phyloP scores from a whole-genome alignment of 2,888 invertebrate species.

The Spodoptera littoralis region DNA sequence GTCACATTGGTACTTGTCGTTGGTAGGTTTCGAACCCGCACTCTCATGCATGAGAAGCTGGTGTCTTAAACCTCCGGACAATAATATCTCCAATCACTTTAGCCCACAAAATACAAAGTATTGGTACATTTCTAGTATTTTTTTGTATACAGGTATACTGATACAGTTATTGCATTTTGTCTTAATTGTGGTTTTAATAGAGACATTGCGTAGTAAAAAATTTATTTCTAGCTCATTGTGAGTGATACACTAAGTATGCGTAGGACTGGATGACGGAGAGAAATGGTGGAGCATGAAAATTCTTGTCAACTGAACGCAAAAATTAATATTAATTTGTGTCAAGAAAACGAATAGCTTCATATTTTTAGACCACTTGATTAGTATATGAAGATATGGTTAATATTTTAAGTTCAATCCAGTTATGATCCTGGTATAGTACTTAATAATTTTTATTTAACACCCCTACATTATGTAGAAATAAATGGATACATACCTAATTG shows the following conservation, averaged over 20 bases:
- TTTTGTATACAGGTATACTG: neutral
- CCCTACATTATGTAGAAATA: no score
- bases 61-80: no score
- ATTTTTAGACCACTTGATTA: slow-evolving; percentile 38
- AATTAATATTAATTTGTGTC: slow-evolving; percentile 46
- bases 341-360: slow-evolving; percentile 33
- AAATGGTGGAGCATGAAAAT: slow-evolving; percentile 12
- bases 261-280: slow-evolving; percentile 22
- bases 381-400: slow-evolving; percentile 14
- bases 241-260: slow-evolving; percentile 12
- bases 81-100: no score
- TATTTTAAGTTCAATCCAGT: slow-evolving; percentile 5
- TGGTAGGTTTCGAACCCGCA: no score
- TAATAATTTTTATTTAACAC: no score
- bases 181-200: neutral
- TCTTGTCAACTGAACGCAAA: slow-evolving; percentile 24
- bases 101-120: no score
- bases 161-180: neutral
- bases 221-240: slow-evolving; percentile 7
- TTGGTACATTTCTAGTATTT: no score
- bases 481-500: no score
- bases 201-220: slow-evolving; percentile 4
- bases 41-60: no score
- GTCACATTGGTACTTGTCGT: no score
- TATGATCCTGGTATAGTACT: neutral